Base-by-base conservation (phyloP, 2,113 vertebrate genomes). In the Melozone crissalis region DNA sequence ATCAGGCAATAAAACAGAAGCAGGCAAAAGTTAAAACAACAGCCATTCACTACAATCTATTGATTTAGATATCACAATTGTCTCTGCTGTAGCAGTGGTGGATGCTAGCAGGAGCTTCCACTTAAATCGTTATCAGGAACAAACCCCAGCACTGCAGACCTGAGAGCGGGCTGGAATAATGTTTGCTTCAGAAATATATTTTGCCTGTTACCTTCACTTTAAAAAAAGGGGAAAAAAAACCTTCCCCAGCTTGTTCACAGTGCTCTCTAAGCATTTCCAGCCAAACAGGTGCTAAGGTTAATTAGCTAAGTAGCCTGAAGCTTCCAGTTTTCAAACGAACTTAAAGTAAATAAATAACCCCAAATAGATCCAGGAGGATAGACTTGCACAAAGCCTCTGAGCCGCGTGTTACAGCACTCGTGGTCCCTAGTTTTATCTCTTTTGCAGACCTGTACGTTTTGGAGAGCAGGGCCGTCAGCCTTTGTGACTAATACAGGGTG, bases 1-100 rank as follows among this genome's bases (percentile, higher is more conserved):
- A 98, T 97, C 97, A 97, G 98, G 98, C 98, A 98, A 97, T 98
- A 98, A 98, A 99, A 98, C 97, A 98, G 98, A 98, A 98, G 98
- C 97, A 98, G 98, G 97, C 97, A 97, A 98, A 94, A 97, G 97
- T 98, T 98, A 97, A 98, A 98, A 98, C 96, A 97, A 98, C 98
- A 98, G 97, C 95, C 97, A 94, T 97, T 97, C 96, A 95, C 93
- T 86, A 89, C 97, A 97, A 96, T 95, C 94, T 95, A 92, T 97
- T 98, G 97, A 99, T 98, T 98, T 98, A 98, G 98, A 98, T 97
- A 96, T 98, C 97, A 98, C 83, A 96, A 93, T 92, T 81, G 87
- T 94, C 95, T 87, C 84, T 61, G 77, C 82, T 91, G 76, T 75
- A 93, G 76, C n/a, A 79, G 58, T 68, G 4, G 39, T 90, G 67